Evolutionary conservation across 2,888 invertebrate species (phyloP).

Genomic region (Psylliodes chrysocephalus): DNA sequence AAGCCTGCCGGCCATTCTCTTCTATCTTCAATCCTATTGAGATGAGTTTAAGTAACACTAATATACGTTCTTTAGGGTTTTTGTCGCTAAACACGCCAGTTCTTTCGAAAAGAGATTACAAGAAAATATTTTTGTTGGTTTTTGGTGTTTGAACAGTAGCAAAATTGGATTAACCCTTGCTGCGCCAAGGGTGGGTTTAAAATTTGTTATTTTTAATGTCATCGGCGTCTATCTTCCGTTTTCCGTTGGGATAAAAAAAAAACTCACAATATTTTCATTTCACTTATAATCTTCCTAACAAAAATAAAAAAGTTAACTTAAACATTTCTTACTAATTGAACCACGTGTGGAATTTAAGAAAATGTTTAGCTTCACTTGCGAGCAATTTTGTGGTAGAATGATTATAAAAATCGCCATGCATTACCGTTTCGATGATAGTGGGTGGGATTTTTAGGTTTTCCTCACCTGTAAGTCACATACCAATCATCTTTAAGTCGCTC

Average conservation of each 20-base stretch:
- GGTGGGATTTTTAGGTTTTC: too few species aligned
- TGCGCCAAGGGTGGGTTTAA: conserved; percentile 31
- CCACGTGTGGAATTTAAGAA: too few species aligned
- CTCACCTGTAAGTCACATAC: too few species aligned
- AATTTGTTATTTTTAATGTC: background rate
- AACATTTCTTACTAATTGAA: too few species aligned
- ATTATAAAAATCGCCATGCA: too few species aligned
- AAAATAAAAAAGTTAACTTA: too few species aligned
- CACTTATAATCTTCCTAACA: too few species aligned
- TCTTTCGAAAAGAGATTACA: conserved; percentile 35
- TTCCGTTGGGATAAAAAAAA: background rate
- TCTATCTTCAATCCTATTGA: conserved; percentile 35
- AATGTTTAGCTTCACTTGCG: too few species aligned
- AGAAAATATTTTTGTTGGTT: conserved; percentile 46
- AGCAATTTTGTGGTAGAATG: too few species aligned
- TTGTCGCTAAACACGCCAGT: conserved; percentile 36
- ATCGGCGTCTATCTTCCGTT: background rate
- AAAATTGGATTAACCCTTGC: conserved; percentile 52
- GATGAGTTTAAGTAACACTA: conserved; percentile 38
- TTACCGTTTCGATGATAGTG: too few species aligned
- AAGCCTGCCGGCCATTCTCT: conserved; percentile 34
- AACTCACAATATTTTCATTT: too few species aligned
- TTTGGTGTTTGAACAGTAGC: conserved; percentile 42
- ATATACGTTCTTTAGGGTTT: conserved; percentile 31
- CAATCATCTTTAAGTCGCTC: too few species aligned